Evolutionary conservation across 2,888 invertebrate species (phyloP).

Genomic region (Tachina lurida): DNA sequence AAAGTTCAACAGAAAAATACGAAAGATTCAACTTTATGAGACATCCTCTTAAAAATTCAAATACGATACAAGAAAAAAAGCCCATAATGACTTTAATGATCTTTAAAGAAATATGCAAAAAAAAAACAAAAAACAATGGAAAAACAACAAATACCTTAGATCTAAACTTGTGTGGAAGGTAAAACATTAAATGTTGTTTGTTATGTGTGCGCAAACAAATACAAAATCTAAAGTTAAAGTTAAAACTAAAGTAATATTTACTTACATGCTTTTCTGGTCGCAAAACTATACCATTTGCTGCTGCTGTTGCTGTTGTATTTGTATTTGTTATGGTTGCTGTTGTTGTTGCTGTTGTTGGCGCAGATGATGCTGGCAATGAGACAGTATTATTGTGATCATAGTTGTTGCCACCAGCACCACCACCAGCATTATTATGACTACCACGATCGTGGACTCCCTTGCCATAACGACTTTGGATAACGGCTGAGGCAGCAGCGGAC

Average conservation of each 20-base stretch:
- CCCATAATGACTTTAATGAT: constrained; percentile 65
- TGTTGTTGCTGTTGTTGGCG: constrained; percentile 47
- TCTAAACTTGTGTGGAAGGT: constrained; percentile 30
- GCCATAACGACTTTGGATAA: constrained; percentile 78
- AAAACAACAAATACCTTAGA: constrained; percentile 31
- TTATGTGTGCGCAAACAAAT: background rate
- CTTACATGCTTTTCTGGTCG: constrained; percentile 83
- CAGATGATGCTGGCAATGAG: constrained; percentile 44
- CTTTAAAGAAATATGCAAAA: constrained; percentile 27
- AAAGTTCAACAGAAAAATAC: constrained; percentile 48
- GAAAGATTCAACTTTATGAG: constrained; percentile 49
- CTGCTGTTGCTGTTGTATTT: constrained; percentile 66
- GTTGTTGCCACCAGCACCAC: constrained; percentile 43
- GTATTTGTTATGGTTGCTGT: constrained; percentile 36
- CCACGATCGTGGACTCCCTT: constrained; percentile 72
- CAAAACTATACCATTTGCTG: constrained; percentile 79
- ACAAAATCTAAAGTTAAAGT: background rate
- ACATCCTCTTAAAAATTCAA: constrained; percentile 62
- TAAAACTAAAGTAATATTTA: constrained; percentile 69
- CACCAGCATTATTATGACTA: constrained; percentile 44
- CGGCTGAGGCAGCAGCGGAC: constrained; percentile 79
- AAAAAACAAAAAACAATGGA: constrained; percentile 9
- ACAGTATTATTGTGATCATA: constrained; percentile 49
- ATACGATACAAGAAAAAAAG: constrained; percentile 22
- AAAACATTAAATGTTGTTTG: background rate